Conservation (phyloP, 2,113 vertebrate species). For the Eurystomus gularis region DNA sequence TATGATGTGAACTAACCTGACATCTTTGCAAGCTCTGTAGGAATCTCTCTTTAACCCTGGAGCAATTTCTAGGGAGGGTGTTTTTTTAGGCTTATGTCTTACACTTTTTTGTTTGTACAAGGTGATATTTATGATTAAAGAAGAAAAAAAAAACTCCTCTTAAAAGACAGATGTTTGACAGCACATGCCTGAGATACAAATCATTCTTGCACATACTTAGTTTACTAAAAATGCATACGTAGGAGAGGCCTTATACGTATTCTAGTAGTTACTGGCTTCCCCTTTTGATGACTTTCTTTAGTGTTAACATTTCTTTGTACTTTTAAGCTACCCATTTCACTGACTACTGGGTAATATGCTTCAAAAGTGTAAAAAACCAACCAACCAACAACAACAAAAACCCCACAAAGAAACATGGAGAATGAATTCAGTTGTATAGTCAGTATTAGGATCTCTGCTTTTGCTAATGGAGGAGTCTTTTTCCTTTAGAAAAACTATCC, state of each 20-base stretch:
- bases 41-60: background rate
- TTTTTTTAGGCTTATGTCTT: background rate
- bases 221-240: background rate
- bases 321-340: background rate
- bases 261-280: background rate
- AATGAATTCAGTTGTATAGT: background rate
- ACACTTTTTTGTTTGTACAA: background rate
- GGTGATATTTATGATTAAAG: background rate
- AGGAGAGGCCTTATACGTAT: background rate
- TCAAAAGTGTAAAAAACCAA: background rate
- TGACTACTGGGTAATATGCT: background rate
- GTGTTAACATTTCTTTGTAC: background rate
- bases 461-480: background rate
- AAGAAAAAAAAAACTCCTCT: background rate
- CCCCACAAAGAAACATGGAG: background rate
- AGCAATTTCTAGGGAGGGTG: background rate
- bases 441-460: background rate
- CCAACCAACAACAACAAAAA: background rate
- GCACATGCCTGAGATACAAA: background rate
- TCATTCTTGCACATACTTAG: background rate
- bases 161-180: background rate
- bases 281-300: background rate
- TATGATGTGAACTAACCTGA: background rate
- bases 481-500: background rate
- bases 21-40: background rate